Evolutionary conservation across 1,140 invertebrate species (phyloP).

Genomic region (Drosophila pallidifrons): DNA sequence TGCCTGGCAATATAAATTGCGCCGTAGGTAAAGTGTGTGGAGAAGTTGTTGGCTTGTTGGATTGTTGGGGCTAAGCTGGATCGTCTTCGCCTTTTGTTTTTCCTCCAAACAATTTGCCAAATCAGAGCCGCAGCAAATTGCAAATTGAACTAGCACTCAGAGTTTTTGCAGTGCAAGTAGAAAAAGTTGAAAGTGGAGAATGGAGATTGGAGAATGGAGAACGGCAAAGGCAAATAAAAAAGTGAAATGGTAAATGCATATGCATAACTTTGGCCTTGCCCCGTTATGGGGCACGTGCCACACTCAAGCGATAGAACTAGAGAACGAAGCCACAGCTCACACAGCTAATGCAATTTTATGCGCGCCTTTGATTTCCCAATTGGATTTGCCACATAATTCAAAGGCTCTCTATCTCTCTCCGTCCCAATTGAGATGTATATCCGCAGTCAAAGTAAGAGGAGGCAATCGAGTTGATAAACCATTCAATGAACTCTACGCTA

Average conservation of each 20-base stretch:
- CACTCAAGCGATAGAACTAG: background rate
- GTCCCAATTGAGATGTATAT: slow-evolving; percentile 31
- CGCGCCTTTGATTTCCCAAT: slow-evolving; percentile 58
- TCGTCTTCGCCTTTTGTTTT: slow-evolving; percentile 65
- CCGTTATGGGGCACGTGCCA: slow-evolving; percentile 22
- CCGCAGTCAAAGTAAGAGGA: slow-evolving; percentile 18
- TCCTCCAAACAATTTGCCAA: slow-evolving; percentile 72
- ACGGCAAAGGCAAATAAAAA: background rate
- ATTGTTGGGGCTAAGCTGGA: slow-evolving; percentile 61
- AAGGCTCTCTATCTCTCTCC: background rate
- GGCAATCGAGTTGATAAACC: slow-evolving; percentile 35
- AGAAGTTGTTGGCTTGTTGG: slow-evolving; percentile 31
- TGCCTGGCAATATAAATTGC: slow-evolving; percentile 73
- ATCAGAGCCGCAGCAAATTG: slow-evolving; percentile 67
- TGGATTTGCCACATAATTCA: slow-evolving; percentile 55
- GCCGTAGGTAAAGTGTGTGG: slow-evolving; percentile 34
- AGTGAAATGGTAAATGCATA: slow-evolving; percentile 61
- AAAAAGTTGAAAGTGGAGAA: background rate
- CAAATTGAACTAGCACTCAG: slow-evolving; percentile 43
- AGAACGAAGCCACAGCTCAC: background rate
- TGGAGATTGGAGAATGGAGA: background rate
- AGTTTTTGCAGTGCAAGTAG: slow-evolving; percentile 3
- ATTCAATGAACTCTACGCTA: slow-evolving; percentile 13
- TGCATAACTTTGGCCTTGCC: slow-evolving; percentile 60
- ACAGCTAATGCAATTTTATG: slow-evolving; percentile 56